Conservation (phyloP, 2,888 invertebrate species). For the Tigriopus californicus region DNA sequence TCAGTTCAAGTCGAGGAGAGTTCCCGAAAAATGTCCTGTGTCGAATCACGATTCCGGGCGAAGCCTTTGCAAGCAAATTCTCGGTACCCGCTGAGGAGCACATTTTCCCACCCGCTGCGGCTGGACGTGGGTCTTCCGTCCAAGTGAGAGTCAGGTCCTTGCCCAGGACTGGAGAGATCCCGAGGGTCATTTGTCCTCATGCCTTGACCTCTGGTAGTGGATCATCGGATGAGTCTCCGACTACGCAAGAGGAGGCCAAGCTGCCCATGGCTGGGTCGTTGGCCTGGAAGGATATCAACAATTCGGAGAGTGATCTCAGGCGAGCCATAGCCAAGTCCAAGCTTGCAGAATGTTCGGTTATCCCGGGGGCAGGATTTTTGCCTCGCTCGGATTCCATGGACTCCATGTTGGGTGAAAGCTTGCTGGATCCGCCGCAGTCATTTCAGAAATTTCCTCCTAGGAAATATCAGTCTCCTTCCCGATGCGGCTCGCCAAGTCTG, state of each 20-base stretch:
- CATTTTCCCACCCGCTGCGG: slow-evolving; percentile 47
- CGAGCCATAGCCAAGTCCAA: slow-evolving; percentile 19
- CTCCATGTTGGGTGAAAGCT: slow-evolving; percentile 28
- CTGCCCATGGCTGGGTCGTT: slow-evolving; percentile 4
- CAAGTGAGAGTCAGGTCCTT: slow-evolving; percentile 37
- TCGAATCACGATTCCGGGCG: slow-evolving; percentile 47
- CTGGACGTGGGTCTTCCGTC: slow-evolving; percentile 42
- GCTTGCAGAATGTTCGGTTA: slow-evolving; percentile 15
- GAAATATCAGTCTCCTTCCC: slow-evolving; percentile 25
- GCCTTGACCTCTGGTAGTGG: neutral
- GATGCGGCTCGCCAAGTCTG: slow-evolving; percentile 23
- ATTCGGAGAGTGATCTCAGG: slow-evolving; percentile 1
- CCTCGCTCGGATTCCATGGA: slow-evolving; percentile 24
- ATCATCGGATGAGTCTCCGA: slow-evolving; percentile 1
- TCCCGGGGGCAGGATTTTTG: slow-evolving; percentile 17
- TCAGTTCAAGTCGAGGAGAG: slow-evolving; percentile 31
- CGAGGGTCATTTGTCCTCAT: slow-evolving; percentile 36
- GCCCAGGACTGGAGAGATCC: slow-evolving; percentile 53
- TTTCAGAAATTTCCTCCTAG: slow-evolving; percentile 23
- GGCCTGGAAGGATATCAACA: neutral
- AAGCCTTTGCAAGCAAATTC: slow-evolving; percentile 38
- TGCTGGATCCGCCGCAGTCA: slow-evolving; percentile 28
- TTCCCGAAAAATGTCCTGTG: slow-evolving; percentile 37
- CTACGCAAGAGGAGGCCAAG: neutral
- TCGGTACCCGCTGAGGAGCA: slow-evolving; percentile 38